Base-by-base conservation (phyloP, 2,797 vertebrate genomes). In the Argentina silus region DNA sequence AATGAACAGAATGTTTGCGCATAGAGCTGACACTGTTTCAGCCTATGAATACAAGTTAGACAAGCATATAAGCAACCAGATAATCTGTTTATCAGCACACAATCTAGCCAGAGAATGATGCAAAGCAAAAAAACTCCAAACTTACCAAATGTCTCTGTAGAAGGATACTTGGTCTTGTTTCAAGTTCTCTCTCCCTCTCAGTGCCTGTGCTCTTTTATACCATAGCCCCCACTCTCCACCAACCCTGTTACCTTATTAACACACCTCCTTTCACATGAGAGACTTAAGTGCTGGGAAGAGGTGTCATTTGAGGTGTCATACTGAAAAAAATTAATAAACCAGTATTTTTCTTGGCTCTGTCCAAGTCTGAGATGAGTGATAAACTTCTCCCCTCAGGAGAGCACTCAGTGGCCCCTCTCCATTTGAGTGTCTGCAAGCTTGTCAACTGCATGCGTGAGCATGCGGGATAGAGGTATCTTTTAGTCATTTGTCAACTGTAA, bases 221-320 rank as follows among this genome's bases (percentile, higher is more conserved):
- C 86, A 83, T 85, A 80, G 23, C 12, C 72, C 72, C 79, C 78
- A 36, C 78, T 23, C 77, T 12, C 7, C 10, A 44, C 23, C 27
- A 21, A 61, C 21, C n/a, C 17, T 15, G 1, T 66, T 53, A 53
- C 15, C 14, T 19, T 48, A 62, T 72, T 55, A 65, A 61, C 78
- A 78, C 87, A 53, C 89, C 85, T 78, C 74, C 78, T 81, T 17
- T 8, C 1, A n/a, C 4, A 69, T 71, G 43, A 53, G 42, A 48
- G 27, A 53, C 51, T 36, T 36, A 78, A 53, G 2, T 17, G 7
- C 43, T 76, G 47, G 50, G 56, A 8, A 44, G 7, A 67, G 21
- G 15, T 78, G 72, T n/a, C 80, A 73, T 77, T 69, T 68, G 62
- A 82, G n/a, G 57, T 6, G 14, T 78, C 70, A 64, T 47, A 69